A percentile compares a stretch with the other conserved stretches of the same genome.
These are phyloP conservation scores for Acrossocheilus wenchowensis DNA, from an alignment of 2,797 vertebrate genomes.

Conservation along the genomic window DNA sequence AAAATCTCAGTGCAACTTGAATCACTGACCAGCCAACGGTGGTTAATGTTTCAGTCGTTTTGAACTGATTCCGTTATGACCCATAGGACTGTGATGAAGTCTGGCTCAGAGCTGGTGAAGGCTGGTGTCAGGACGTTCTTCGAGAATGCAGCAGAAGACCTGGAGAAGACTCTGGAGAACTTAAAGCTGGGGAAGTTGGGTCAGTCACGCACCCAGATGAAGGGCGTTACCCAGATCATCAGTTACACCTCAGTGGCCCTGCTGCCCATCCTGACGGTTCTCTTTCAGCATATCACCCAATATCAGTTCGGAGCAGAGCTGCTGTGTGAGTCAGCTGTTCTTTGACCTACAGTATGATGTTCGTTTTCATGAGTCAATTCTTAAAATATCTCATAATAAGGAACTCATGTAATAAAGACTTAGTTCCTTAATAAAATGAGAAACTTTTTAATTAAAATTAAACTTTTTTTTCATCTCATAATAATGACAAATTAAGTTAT, in stretches of 20 bases:
- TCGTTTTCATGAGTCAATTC: neutral
- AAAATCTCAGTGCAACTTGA: neutral
- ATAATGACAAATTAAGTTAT: neutral
- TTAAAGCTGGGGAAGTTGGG: conserved; percentile 95
- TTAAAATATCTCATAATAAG: neutral
- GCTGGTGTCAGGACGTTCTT: conserved; percentile 91
- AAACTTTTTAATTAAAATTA: neutral
- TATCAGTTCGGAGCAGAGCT: conserved; percentile 89
- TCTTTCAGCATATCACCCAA: conserved; percentile 92
- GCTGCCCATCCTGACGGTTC: conserved; percentile 91
- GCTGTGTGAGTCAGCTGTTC: conserved; percentile 81
- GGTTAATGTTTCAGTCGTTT: neutral
- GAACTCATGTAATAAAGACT: neutral
- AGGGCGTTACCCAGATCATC: conserved; percentile 94
- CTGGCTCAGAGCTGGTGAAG: conserved; percentile 95
- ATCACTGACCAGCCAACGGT: neutral
- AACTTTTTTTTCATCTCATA: neutral
- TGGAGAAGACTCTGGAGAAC: conserved; percentile 95
- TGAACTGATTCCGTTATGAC: conserved; percentile 3
- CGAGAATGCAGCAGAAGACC: conserved; percentile 95
- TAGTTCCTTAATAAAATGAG: neutral
- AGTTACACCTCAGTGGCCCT: conserved; percentile 94
- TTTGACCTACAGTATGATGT: neutral
- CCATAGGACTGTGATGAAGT: conserved; percentile 94
- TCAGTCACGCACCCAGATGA: conserved; percentile 95